A percentile compares a stretch with the other conserved stretches of the same genome.
phyloP scores from a whole-genome alignment of 64 coral and sea anemone genomes.

The Montipora sp. region DNA sequence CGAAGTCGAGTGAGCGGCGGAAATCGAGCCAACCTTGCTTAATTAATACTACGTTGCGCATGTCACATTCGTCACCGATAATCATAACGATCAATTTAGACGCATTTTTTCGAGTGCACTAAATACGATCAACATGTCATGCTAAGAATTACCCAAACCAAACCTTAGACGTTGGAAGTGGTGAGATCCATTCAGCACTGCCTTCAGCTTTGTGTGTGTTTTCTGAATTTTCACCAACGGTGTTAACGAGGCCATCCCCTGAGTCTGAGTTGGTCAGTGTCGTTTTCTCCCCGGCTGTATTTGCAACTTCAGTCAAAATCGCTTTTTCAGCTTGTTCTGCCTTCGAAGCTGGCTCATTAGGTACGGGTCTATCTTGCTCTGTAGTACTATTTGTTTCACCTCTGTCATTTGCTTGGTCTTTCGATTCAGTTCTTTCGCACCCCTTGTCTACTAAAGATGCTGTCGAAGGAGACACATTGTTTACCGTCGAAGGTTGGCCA shows the following conservation, averaged over 20 bases:
- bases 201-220: background rate
- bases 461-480: background rate
- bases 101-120: no score
- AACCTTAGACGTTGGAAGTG: background rate
- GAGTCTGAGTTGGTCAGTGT: background rate
- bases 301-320: background rate
- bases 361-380: background rate
- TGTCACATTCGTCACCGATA: no score
- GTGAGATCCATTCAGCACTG: background rate
- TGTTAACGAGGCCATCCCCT: background rate
- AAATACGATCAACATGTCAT: no score
- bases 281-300: background rate
- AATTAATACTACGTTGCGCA: no score
- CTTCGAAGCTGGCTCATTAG: background rate
- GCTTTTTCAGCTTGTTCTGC: background rate
- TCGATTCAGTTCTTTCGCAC: background rate
- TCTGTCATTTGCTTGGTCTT: background rate
- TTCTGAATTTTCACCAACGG: background rate
- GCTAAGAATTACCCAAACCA: background rate
- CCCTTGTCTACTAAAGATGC: background rate
- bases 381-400: background rate
- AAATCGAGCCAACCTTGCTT: no score
- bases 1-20: no score
- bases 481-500: background rate
- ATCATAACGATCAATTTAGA: no score